Base-by-base conservation (phyloP, 2,113 vertebrate species). In the Micronycteris hirsuta region DNA sequence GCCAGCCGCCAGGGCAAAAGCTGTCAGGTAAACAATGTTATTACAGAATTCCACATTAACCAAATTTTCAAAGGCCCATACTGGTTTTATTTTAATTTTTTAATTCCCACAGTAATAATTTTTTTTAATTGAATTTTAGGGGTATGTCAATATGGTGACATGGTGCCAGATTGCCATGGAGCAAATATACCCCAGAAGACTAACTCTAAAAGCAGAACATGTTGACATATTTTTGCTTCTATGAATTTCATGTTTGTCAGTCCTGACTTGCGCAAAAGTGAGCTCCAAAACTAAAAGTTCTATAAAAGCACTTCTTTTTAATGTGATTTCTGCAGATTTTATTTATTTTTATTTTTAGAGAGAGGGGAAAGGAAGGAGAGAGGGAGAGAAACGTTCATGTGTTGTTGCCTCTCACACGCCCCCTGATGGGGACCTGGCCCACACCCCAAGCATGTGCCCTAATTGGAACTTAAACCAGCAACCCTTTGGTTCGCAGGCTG, bases 1-100 rank as follows among this genome's bases (percentile, higher is more conserved):
- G 19, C 31, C 73, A 77, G 45, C 9, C 17, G 10, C 31, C 31
- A 52, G 19, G 17, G 45, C 3, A 3, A 31, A 77, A 77, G 74
- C 47, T 77, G 31, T 52, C 17, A 1, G 11, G 31, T 49, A 33
- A 33, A 33, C 31, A 49, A 22, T 49, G 49, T 49, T 58, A 80
- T 47, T 67, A n/a, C 2, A 36, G 7, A 78, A 81, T 54, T 84
- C 49, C 47, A 73, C 10, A 45, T 70, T 61, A 70, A 73, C 20
- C 49, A 70, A 7, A 7, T 85, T 61, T 86, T 83, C 36, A 68
- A 92, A 93, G 63, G 15, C 11, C 9, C 52, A 84, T 49, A 13
- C 47, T 91, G 15, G 15, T 89, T 91, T 87, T 49, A 63, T 86
- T 84, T 74, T 78, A 96, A 81, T 76, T 96, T 84, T 33, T 96